phyloP scores from a whole-genome alignment of 2,888 invertebrate genomes.

The Adela reaumurella region DNA sequence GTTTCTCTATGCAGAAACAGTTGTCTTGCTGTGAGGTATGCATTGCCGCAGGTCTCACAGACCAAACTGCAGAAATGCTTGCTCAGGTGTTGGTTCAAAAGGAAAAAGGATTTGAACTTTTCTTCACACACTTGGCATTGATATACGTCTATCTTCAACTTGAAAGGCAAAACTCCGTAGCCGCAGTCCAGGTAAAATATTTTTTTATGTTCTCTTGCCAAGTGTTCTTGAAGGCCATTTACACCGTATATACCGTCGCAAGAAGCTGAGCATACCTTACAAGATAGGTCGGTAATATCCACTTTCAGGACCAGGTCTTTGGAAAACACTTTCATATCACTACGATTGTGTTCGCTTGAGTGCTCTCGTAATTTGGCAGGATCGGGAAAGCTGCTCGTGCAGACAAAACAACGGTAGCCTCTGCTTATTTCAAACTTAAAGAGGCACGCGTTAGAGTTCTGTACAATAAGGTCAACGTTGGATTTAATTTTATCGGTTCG shows the following conservation, averaged over 20 bases:
- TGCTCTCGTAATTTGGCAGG: slow-evolving; percentile 20
- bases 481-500: background rate
- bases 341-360: slow-evolving; percentile 17
- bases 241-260: slow-evolving; percentile 19
- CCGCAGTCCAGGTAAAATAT: slow-evolving; percentile 18
- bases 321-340: slow-evolving; percentile 15
- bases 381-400: slow-evolving; percentile 23
- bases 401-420: slow-evolving; percentile 20
- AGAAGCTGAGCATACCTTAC: slow-evolving; percentile 19
- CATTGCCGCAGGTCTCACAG: slow-evolving; percentile 29
- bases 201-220: slow-evolving; percentile 18
- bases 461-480: slow-evolving; percentile 25
- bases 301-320: slow-evolving; percentile 24
- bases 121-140: slow-evolving; percentile 24
- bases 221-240: slow-evolving; percentile 19
- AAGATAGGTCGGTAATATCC: slow-evolving; percentile 27
- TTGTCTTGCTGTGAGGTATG: slow-evolving; percentile 24
- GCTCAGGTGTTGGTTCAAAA: slow-evolving; percentile 27
- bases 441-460: slow-evolving; percentile 25
- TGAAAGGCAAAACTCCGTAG: slow-evolving; percentile 30
- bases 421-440: slow-evolving; percentile 19
- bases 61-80: slow-evolving; percentile 27
- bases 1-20: slow-evolving; percentile 24
- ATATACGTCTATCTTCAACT: slow-evolving; percentile 19
- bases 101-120: slow-evolving; percentile 20